These are phyloP conservation scores for Aphelenchoides fujianensis DNA, from an alignment of 1,140 invertebrate genomes.

Conservation along the genomic window DNA sequence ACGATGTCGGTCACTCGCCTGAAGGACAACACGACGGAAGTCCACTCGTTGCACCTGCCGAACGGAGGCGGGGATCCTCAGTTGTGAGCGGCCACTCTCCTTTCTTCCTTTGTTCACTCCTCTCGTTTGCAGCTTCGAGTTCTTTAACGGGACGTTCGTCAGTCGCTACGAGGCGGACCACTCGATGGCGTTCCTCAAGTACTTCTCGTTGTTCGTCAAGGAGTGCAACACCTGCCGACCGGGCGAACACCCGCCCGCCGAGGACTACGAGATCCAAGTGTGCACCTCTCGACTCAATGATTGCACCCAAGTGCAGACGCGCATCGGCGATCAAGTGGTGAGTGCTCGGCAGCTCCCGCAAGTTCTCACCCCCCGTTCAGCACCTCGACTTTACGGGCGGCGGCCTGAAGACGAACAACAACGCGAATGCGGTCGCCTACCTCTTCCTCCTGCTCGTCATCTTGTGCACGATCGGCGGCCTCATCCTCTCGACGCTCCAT, in stretches of 20 bases:
- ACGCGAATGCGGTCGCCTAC: neutral
- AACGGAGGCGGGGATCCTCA: neutral
- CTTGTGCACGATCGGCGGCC: slow-evolving; percentile 14
- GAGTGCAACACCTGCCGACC: slow-evolving; percentile 33
- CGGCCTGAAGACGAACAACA: slow-evolving; percentile 11
- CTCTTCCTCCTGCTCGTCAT: slow-evolving; percentile 25
- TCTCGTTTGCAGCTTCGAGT: slow-evolving; percentile 21
- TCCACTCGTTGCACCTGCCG: slow-evolving; percentile 17
- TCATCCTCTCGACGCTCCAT: slow-evolving; percentile 14
- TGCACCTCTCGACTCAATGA: slow-evolving; percentile 5
- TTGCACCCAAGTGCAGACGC: slow-evolving; percentile 24
- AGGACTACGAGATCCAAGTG: slow-evolving; percentile 21
- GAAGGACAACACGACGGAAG: slow-evolving; percentile 37
- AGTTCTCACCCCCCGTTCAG: slow-evolving; percentile 3
- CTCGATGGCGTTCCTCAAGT: slow-evolving; percentile 48
- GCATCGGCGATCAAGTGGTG: neutral
- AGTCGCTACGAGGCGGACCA: slow-evolving; percentile 35
- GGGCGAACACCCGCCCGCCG: slow-evolving; percentile 8
- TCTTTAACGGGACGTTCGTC: slow-evolving; percentile 44
- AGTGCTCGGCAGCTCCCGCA: neutral
- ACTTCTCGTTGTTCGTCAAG: slow-evolving; percentile 38
- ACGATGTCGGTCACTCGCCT: slow-evolving; percentile 29
- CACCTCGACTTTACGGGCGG: neutral
- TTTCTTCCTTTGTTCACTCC: slow-evolving; percentile 2
- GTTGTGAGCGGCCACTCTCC: slow-evolving; percentile 9